phyloP scores from a whole-genome alignment of 2,888 invertebrate genomes.

The Steinernema carpocapsae region DNA sequence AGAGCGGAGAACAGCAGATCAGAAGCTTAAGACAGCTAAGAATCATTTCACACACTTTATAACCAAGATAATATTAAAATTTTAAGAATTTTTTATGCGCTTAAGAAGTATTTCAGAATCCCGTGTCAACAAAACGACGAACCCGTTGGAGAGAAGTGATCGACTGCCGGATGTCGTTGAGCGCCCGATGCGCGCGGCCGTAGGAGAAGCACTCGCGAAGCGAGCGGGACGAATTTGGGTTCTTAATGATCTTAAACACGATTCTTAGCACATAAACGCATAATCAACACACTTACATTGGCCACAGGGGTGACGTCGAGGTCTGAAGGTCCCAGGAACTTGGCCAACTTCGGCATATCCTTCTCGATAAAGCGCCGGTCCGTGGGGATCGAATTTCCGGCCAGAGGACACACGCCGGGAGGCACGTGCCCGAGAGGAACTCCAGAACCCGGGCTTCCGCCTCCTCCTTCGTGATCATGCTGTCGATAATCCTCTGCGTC shows the following conservation, averaged over 20 bases:
- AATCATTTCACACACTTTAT: not conserved
- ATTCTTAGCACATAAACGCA: not conserved
- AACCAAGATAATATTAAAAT: not conserved
- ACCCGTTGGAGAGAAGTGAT: not conserved
- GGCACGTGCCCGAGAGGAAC: constrained; percentile 76
- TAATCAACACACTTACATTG: not conserved
- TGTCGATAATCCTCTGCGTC: constrained; percentile 77
- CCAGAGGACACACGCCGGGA: constrained; percentile 67
- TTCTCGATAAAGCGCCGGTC: constrained; percentile 82
- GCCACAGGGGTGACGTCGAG: constrained; percentile 1
- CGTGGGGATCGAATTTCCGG: constrained; percentile 69
- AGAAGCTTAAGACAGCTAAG: not conserved
- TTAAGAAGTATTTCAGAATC: not conserved
- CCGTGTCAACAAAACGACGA: not conserved
- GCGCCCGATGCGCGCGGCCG: not conserved
- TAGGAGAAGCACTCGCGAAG: not conserved
- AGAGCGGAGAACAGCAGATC: not conserved
- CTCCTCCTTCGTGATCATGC: constrained; percentile 75
- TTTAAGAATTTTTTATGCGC: not conserved
- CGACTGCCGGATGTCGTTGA: constrained; percentile 14
- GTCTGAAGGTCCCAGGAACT: not conserved
- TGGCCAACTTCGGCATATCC: constrained; percentile 80
- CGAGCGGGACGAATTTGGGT: no score
- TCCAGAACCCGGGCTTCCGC: constrained; percentile 77
- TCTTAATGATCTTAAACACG: not conserved